Conservation (phyloP, 2,888 invertebrate genomes). For the Tuta absoluta region DNA sequence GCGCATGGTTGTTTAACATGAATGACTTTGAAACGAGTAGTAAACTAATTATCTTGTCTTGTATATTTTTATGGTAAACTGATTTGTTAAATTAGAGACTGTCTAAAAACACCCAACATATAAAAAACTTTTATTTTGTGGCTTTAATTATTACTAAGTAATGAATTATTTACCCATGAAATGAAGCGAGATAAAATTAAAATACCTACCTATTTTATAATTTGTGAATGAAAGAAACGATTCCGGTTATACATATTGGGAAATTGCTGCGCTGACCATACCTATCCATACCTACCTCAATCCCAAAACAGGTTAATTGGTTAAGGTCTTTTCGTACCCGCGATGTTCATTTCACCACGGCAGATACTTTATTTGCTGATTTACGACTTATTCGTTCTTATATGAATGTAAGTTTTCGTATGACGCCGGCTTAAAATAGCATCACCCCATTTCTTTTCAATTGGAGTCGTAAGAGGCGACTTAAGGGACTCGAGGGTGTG, state of each 20-base stretch:
- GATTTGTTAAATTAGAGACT: background rate
- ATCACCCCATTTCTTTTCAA: too few relatives aligned
- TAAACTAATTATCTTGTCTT: background rate
- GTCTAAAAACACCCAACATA: too few relatives aligned
- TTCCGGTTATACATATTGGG: background rate
- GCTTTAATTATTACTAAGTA: too few relatives aligned
- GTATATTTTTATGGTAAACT: background rate
- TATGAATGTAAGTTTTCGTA: too few relatives aligned
- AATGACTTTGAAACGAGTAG: background rate
- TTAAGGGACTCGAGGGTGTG: too few relatives aligned
- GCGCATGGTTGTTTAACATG: background rate
- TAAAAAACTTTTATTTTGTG: background rate
- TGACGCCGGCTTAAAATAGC: too few relatives aligned
- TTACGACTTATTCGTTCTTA: too few relatives aligned
- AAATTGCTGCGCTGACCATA: too few relatives aligned
- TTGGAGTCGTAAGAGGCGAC: too few relatives aligned
- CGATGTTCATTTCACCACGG: too few relatives aligned
- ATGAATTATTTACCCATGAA: too few relatives aligned
- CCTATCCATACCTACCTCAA: background rate
- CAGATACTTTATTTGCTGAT: background rate
- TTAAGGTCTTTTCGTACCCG: conserved; percentile 5
- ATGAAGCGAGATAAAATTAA: background rate
- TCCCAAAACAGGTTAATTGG: conserved; percentile 1
- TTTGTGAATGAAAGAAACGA: background rate
- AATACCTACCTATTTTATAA: background rate